Base-by-base conservation (phyloP, 1,140 invertebrate genomes). In the Euura lappo region DNA sequence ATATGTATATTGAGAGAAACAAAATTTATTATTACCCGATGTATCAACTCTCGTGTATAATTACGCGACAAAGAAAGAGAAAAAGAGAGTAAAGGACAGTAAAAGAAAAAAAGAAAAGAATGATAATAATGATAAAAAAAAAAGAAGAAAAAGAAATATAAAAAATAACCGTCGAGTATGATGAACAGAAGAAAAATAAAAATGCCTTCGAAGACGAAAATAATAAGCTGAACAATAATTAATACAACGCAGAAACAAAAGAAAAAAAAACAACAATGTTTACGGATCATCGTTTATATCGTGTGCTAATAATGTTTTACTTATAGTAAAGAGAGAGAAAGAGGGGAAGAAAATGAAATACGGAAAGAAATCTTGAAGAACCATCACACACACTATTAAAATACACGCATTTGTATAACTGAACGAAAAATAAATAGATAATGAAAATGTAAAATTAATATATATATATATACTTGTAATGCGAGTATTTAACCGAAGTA, bases 91-190 rank as follows among this genome's bases (percentile, higher is more conserved):
- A 13, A 64, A 13, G 8, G 60, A 10, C 8, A 13, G 8, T 28
- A 28, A 28, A 67, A 6, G 51, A 64, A 64, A 7, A 64, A 10
- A 64, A 67, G 1, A 44, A n/a, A 67, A 42, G n/a, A 42, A 13
- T 67, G 6, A 42, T 44, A n/a, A 10, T n/a, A 64, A 4, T 6
- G 60, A 72, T 42, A 70, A 13, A 51, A 69, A 64, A 68, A 72
- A 28, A 68, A 11, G 65, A 72, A 45, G 7, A 72, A 68, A 72
- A 13, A 51, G 2, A 6, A 28, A 73, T 46, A 73, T 60, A 60
- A 6, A 4, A 43, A 43, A 47, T n/a, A 28, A 28, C n/a, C 28
- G 28, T 13, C 13, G 60, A 13, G n/a, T n/a, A 64, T 64, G 7
- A 64, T n/a, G 51, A 7, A n/a, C 51, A 64, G 51, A 8, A 8